A percentile compares a stretch with the other conserved stretches of the same genome.
These are phyloP conservation scores for Leptinotarsa undecemlineata DNA, from an alignment of 1,140 invertebrate species.

Conservation along the genomic window DNA sequence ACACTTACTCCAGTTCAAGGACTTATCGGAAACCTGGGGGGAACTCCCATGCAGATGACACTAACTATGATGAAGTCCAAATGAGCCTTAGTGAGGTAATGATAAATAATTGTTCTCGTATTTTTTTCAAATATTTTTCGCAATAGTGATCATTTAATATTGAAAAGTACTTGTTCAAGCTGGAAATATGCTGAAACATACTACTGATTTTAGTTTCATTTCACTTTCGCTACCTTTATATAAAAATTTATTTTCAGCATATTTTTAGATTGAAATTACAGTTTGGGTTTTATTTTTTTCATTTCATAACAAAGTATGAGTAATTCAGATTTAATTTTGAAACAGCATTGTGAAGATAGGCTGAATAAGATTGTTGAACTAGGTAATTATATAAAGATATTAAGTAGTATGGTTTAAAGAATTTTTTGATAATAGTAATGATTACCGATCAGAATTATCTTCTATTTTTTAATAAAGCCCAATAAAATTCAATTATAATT, in stretches of 20 bases:
- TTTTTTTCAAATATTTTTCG: neutral
- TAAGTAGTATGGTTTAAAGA: too few species aligned
- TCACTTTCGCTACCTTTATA: neutral
- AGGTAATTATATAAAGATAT: too few species aligned
- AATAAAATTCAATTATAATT: too few species aligned
- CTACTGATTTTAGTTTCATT: neutral
- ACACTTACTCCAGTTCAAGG: conserved; percentile 32
- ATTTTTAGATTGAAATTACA: neutral
- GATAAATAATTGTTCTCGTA: conserved; percentile 4
- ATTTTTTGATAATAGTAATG: too few species aligned
- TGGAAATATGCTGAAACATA: neutral
- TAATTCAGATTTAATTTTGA: too few species aligned
- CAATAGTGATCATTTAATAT: neutral
- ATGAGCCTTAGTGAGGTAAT: conserved; percentile 66
- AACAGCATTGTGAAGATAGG: too few species aligned
- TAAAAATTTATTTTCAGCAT: neutral
- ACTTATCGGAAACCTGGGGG: conserved; percentile 33
- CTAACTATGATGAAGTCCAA: conserved; percentile 62
- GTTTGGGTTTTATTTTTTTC: too few species aligned
- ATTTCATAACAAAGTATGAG: too few species aligned
- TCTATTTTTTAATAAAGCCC: too few species aligned
- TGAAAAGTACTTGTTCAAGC: neutral
- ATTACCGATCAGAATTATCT: too few species aligned
- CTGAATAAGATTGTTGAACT: too few species aligned
- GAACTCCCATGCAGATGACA: conserved; percentile 47